A percentile compares a stretch with the other conserved stretches of the same genome.
phyloP scores from a whole-genome alignment of 2,888 invertebrate genomes.

The Melanostoma mellinum region DNA sequence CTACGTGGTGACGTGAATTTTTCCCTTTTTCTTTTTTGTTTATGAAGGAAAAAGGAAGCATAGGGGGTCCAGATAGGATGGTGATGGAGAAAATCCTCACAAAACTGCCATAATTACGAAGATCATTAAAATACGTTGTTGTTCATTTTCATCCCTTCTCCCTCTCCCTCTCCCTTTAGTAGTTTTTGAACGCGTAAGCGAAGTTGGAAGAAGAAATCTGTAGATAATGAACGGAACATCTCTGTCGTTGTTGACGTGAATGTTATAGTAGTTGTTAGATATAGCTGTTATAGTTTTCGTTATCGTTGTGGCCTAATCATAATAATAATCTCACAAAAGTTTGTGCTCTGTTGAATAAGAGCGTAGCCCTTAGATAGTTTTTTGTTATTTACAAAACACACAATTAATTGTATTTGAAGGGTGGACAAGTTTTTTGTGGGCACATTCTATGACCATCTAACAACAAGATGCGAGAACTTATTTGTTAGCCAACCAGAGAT shows the following conservation, averaged over 20 bases:
- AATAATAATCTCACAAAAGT: conserved; percentile 48
- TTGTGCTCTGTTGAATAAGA: conserved; percentile 14
- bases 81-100: conserved; percentile 64
- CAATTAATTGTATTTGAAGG: conserved; percentile 43
- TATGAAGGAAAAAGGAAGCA: background rate
- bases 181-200: conserved; percentile 55
- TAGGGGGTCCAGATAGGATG: conserved; percentile 46
- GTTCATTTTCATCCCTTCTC: background rate
- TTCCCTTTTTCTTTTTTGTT: background rate
- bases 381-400: conserved; percentile 41
- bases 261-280: conserved; percentile 28
- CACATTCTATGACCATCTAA: background rate
- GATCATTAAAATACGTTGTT: conserved; percentile 68
- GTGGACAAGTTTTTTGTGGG: conserved; percentile 25
- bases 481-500: conserved; percentile 5
- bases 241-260: conserved; percentile 21
- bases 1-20: conserved; percentile 34
- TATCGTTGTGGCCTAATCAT: conserved; percentile 22
- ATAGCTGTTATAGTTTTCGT: background rate
- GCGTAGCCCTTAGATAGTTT: conserved; percentile 16
- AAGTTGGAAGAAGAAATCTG: conserved; percentile 30
- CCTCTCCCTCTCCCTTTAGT: conserved; percentile 33
- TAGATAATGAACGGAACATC: conserved; percentile 31
- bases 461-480: background rate
- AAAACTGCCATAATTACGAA: conserved; percentile 71